Base-by-base conservation (phyloP, 2,888 invertebrate species). In the Campoletis raptor region DNA sequence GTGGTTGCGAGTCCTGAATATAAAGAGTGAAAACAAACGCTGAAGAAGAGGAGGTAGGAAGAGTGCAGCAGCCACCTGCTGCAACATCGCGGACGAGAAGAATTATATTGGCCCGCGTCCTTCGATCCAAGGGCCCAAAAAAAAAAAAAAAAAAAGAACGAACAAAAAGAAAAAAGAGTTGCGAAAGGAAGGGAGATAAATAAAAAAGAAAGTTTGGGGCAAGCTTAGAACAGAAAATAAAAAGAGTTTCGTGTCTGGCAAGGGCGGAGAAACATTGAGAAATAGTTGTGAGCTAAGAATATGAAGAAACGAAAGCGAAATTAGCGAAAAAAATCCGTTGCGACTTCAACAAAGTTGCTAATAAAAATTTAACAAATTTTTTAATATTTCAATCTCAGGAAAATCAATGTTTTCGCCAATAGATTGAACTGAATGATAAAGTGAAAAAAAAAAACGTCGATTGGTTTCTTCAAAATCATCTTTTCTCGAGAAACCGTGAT, bases 91-190 rank as follows among this genome's bases (percentile, higher is more conserved):
- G 48, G 64, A 81, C 48, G 72, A 24, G 52, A 40, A 81, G 81
- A 81, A 86, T 87, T 85, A 87, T 88, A 85, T 88, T 88, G 87
- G 86, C 81, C 79, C 81, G 84, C 80, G 79, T 74, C 73, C 69
- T 81, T 86, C 86, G 83, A 78, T 83, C 81, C 74, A 76, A 80
- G 85, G 81, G 74, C 85, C 24, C 64, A 42, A 64, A 67, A 69
- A 57, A 42, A 42, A n/a, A 69, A 36, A 80, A 69, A 79, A 45
- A 45, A 78, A 42, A 54, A 30, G 30, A 30, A 30, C 30, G 30
- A 30, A 30, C 30, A 30, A 30, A 40, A 57, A 70, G 48, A 79
- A 64, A 74, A 72, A 83, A 74, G 81, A 69, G 61, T 45, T n/a
- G 24, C 30, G 81, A 69, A 15, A 30, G 54, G 15, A 30, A 69